Evolutionary conservation across 2,888 invertebrate genomes (phyloP).

Genomic region (Pollenia angustigena): DNA sequence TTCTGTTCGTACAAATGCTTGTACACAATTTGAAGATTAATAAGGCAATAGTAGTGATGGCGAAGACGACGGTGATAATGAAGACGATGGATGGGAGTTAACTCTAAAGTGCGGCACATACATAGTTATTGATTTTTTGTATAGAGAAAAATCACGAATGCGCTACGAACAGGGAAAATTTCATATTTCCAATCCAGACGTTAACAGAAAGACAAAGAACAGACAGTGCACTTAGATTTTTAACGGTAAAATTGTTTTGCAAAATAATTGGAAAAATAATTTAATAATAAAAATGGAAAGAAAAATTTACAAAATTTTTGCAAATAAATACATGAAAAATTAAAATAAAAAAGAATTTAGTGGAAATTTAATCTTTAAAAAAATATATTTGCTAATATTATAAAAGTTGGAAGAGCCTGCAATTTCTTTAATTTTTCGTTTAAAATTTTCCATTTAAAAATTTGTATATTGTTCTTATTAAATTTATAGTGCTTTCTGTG

Average conservation of each 20-base stretch:
- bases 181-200: slow-evolving; percentile 72
- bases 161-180: slow-evolving; percentile 66
- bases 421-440: slow-evolving; percentile 38
- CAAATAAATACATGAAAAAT: background rate
- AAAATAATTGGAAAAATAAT: slow-evolving; percentile 13
- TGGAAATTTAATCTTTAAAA: background rate
- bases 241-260: slow-evolving; percentile 60
- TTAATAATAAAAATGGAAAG: background rate
- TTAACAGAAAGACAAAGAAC: slow-evolving; percentile 70
- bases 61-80: slow-evolving; percentile 11
- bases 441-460: background rate
- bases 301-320: background rate
- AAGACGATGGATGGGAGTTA: slow-evolving; percentile 63
- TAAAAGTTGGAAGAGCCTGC: slow-evolving; percentile 9
- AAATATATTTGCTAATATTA: background rate
- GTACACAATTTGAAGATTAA: slow-evolving; percentile 37
- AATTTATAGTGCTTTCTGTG: slow-evolving; percentile 69
- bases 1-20: background rate
- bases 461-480: slow-evolving; percentile 6
- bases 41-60: slow-evolving; percentile 3
- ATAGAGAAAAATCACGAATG: slow-evolving; percentile 76
- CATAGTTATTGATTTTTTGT: slow-evolving; percentile 81
- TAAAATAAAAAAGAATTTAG: background rate
- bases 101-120: slow-evolving; percentile 64
- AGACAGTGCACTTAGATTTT: slow-evolving; percentile 62